A percentile compares a stretch with the other conserved stretches of the same genome.
Evolutionary conservation across 2,797 vertebrate species (phyloP).

Genomic region (Carcharodon carcharias): DNA sequence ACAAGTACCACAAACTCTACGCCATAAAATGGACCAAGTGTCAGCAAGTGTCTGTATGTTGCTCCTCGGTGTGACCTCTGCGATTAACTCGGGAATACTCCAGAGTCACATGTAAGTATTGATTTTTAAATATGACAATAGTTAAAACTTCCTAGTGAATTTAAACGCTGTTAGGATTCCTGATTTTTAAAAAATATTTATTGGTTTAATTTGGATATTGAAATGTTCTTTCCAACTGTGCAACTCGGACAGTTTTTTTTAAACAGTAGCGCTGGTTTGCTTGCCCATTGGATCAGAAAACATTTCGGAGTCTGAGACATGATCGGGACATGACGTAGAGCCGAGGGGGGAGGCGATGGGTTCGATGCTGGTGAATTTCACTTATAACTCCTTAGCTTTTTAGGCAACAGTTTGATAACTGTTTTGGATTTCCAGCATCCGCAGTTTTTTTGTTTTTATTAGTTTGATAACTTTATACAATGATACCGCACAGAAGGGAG

Average conservation of each 20-base stretch:
- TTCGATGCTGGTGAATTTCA: not conserved
- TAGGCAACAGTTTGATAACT: not conserved
- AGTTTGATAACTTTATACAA: not conserved
- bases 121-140: not conserved
- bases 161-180: not conserved
- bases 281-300: not conserved
- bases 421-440: too few species aligned
- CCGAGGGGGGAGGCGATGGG: not conserved
- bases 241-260: not conserved
- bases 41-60: slow-evolving; percentile 48
- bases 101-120: slow-evolving; percentile 66
- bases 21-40: slow-evolving; percentile 12
- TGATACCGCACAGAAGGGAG: not conserved
- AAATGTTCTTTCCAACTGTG: not conserved
- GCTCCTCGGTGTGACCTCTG: slow-evolving; percentile 47
- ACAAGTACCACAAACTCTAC: not conserved
- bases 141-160: too few species aligned
- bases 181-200: not conserved
- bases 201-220: not conserved
- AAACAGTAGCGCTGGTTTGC: not conserved
- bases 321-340: not conserved
- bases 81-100: slow-evolving; percentile 54
- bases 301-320: not conserved
- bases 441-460: too few species aligned
- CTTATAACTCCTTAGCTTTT: not conserved